These are phyloP conservation scores for Exephanes ischioxanthus DNA, from an alignment of 2,888 invertebrate species.

Conservation along the genomic window DNA sequence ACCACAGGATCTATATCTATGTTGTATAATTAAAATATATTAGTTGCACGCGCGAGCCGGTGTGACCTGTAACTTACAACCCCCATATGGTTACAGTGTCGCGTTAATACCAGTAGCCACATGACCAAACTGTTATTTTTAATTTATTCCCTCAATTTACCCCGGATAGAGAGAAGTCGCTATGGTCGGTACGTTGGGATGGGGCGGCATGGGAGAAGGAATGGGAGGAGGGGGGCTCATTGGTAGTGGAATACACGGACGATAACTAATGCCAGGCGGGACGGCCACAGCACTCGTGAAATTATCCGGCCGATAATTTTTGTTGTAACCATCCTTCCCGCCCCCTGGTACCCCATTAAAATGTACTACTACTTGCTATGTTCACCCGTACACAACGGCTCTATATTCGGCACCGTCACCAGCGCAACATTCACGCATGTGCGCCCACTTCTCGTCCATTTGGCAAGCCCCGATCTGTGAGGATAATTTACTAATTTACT, in stretches of 20 bases:
- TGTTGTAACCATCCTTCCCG: constrained; percentile 72
- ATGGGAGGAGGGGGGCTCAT: constrained; percentile 25
- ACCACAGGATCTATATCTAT: constrained; percentile 11
- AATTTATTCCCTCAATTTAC: constrained; percentile 80
- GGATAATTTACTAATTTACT: constrained; percentile 67
- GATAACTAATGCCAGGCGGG: constrained; percentile 79
- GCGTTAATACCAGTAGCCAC: constrained; percentile 68
- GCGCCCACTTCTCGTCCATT: constrained; percentile 62
- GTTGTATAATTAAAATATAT: constrained; percentile 55
- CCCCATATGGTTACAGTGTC: constrained; percentile 53
- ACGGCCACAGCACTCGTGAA: constrained; percentile 72
- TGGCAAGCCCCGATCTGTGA: constrained; percentile 57
- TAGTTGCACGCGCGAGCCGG: constrained; percentile 20
- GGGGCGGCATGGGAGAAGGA: neutral
- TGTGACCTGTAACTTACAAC: constrained; percentile 54
- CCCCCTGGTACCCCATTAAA: constrained; percentile 52
- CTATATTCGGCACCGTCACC: constrained; percentile 33
- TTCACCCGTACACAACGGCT: constrained; percentile 31
- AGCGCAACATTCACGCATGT: constrained; percentile 58
- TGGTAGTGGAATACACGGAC: constrained; percentile 63
- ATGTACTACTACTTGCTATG: constrained; percentile 53
- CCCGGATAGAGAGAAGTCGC: constrained; percentile 67
- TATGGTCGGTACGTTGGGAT: constrained; percentile 49
- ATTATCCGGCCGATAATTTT: constrained; percentile 81
- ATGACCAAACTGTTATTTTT: constrained; percentile 80